Percentiles rank a stretch among this genome's conserved stretches.
These are phyloP conservation scores for Heterochromis multidens DNA, from an alignment of 2,113 vertebrate genomes.

Conservation along the genomic window DNA sequence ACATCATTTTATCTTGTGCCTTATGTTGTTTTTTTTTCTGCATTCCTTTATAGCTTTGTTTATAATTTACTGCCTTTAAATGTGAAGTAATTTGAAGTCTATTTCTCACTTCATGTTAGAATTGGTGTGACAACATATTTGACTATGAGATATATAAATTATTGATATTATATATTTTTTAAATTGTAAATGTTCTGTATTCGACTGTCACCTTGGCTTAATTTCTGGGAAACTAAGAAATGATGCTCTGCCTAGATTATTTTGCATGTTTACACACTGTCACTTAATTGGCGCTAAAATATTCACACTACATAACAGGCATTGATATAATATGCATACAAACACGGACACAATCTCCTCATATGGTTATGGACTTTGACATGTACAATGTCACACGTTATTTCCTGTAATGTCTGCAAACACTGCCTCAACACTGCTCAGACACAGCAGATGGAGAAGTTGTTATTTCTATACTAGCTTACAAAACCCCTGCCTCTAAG, in stretches of 20 bases:
- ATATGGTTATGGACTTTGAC: neutral
- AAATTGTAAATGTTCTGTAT: too few relatives aligned
- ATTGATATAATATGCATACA: neutral
- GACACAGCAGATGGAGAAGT: conserved; percentile 49
- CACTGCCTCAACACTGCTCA: neutral
- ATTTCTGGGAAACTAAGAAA: neutral
- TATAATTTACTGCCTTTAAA: neutral
- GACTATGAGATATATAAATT: too few relatives aligned
- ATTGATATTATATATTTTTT: too few relatives aligned
- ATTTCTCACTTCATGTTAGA: neutral
- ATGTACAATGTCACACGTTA: neutral
- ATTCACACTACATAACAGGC: neutral
- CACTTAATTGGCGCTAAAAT: neutral
- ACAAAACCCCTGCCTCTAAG: neutral
- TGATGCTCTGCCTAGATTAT: neutral
- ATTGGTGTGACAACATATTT: too few relatives aligned
- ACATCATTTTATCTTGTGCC: neutral
- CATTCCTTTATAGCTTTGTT: neutral
- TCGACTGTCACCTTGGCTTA: neutral
- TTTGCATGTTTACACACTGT: neutral
- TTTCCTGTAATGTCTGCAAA: neutral
- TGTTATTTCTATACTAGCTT: conserved; percentile 2
- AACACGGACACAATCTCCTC: neutral
- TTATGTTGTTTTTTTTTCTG: neutral
- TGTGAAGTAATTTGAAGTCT: neutral